Conservation (phyloP, 2,888 invertebrate genomes). For the Antheraea assamensis region DNA sequence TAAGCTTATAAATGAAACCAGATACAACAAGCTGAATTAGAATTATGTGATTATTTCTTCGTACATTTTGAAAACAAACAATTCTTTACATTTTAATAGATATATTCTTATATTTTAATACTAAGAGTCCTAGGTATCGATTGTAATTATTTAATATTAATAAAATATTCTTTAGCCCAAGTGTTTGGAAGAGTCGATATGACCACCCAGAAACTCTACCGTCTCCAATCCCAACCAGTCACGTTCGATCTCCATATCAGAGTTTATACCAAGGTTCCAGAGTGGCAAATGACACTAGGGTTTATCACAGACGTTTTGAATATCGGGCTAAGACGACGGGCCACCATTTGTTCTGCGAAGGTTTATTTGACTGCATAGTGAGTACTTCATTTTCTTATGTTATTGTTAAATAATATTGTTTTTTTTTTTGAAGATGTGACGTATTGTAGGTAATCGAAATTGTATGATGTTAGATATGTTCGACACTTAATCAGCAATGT, state of each 20-base stretch:
- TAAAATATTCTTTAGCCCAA: slow-evolving; percentile 33
- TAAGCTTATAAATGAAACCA: too few relatives aligned
- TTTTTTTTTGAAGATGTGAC: too few relatives aligned
- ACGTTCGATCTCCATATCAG: slow-evolving; percentile 39
- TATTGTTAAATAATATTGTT: not conserved
- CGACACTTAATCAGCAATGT: too few relatives aligned
- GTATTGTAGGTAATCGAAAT: too few relatives aligned
- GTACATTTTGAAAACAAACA: not conserved
- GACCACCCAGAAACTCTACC: slow-evolving; percentile 53
- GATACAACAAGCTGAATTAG: too few relatives aligned
- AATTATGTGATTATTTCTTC: not conserved
- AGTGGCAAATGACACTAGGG: slow-evolving; percentile 44
- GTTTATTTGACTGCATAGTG: slow-evolving; percentile 54
- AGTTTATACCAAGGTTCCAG: slow-evolving; percentile 56
- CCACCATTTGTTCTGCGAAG: slow-evolving; percentile 51
- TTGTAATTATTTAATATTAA: not conserved
- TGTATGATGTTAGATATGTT: too few relatives aligned
- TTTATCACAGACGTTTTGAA: slow-evolving; percentile 51
- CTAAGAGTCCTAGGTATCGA: not conserved
- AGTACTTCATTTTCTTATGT: slow-evolving; percentile 30
- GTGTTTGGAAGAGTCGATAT: slow-evolving; percentile 20
- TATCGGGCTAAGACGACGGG: slow-evolving; percentile 39
- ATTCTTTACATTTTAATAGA: too few relatives aligned
- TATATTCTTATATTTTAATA: not conserved
- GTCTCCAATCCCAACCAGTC: not conserved